Evolutionary conservation across 2,888 invertebrate species (phyloP).

Genomic region (Psylliodes chrysocephalus): DNA sequence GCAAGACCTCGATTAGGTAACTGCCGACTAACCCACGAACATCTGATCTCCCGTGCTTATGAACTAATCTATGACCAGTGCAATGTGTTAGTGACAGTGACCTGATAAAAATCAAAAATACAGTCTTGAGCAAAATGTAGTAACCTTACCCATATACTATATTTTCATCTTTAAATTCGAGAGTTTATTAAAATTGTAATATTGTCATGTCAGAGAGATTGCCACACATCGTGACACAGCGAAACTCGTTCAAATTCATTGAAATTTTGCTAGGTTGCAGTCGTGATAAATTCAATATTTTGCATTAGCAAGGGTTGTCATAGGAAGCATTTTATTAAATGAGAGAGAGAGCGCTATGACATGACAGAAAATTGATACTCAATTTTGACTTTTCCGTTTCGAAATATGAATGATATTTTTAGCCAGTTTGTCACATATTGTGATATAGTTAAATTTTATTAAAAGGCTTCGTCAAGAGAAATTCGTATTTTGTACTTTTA

Average conservation of each 20-base stretch:
- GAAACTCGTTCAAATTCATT: neutral
- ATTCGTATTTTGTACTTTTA: too few relatives aligned
- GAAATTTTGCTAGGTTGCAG: conserved; percentile 10
- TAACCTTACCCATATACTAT: neutral
- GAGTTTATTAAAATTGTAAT: neutral
- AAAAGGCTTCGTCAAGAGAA: too few relatives aligned
- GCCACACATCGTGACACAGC: neutral
- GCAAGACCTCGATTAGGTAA: too few relatives aligned
- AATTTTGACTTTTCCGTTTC: conserved; percentile 3
- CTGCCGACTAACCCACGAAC: too few relatives aligned
- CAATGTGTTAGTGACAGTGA: too few relatives aligned
- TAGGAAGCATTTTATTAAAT: conserved; percentile 6
- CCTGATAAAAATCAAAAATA: too few relatives aligned
- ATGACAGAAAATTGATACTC: conserved; percentile 13
- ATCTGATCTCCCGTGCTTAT: too few relatives aligned
- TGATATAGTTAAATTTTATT: neutral
- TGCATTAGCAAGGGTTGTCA: conserved; percentile 7
- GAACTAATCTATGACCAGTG: too few relatives aligned
- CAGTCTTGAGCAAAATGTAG: too few relatives aligned
- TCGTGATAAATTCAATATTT: conserved; percentile 2
- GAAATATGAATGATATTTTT: neutral
- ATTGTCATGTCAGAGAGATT: neutral
- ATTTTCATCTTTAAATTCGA: neutral
- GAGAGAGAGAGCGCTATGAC: neutral
- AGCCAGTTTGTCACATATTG: conserved; percentile 2